Conservation (phyloP, 1,140 invertebrate genomes). For the Drosophila ambigua region DNA sequence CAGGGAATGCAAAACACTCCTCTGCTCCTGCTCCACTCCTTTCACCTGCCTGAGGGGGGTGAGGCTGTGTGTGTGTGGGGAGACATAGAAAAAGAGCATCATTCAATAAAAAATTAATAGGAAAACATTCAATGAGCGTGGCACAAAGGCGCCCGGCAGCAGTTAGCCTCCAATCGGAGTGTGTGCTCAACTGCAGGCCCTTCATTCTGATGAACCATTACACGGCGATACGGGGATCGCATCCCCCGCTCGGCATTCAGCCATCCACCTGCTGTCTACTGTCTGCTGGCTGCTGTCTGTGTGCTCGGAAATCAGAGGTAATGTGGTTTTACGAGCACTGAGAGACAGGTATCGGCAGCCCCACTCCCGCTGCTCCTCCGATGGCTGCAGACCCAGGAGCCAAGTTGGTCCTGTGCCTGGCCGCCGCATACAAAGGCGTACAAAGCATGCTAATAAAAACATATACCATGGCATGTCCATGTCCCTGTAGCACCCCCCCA, state of each 20-base stretch:
- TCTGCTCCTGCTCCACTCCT: background rate
- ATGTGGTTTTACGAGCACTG: conserved; percentile 73
- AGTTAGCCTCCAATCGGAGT: conserved; percentile 26
- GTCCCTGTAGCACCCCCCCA: conserved; percentile 1
- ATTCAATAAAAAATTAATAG: conserved; percentile 82
- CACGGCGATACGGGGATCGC: conserved; percentile 5
- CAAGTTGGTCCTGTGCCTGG: conserved; percentile 37
- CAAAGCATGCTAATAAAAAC: conserved; percentile 78
- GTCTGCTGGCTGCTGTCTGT: conserved; percentile 22
- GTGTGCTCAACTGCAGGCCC: conserved; percentile 43
- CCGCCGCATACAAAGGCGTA: conserved; percentile 35
- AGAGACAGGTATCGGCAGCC: conserved; percentile 44
- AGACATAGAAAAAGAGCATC: conserved; percentile 13
- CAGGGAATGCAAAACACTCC: conserved; percentile 19
- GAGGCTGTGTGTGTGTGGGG: background rate
- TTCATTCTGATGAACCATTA: conserved; percentile 44
- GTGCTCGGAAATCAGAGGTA: conserved; percentile 73
- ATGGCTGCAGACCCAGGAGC: conserved; percentile 56
- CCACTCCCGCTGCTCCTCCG: conserved; percentile 15
- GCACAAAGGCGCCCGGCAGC: conserved; percentile 63
- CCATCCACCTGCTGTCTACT: background rate
- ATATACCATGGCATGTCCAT: conserved; percentile 61
- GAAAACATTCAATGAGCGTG: conserved; percentile 71
- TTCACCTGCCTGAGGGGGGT: background rate
- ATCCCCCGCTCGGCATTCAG: too few relatives aligned